Conservation (phyloP, 1,140 invertebrate genomes). For the Drosophila teissieri region DNA sequence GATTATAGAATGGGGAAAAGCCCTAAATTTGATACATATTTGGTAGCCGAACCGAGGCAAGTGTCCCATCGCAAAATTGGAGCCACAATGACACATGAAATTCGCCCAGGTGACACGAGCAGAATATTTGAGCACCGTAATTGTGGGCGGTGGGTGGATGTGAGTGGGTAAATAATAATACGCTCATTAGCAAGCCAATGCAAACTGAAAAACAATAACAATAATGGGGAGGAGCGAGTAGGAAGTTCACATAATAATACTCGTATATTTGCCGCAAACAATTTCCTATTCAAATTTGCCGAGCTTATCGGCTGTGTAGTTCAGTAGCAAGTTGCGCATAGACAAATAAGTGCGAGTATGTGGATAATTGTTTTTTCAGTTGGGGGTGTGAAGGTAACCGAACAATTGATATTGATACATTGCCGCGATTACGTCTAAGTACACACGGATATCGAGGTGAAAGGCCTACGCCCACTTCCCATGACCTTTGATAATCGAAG, state of each 20-base stretch:
- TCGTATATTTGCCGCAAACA: slow-evolving; percentile 56
- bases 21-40: neutral
- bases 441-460: slow-evolving; percentile 14
- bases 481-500: neutral
- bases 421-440: slow-evolving; percentile 32
- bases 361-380: slow-evolving; percentile 62
- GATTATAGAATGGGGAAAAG: slow-evolving; percentile 27
- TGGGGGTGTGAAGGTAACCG: slow-evolving; percentile 38
- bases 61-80: slow-evolving; percentile 22
- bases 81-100: slow-evolving; percentile 25
- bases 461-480: slow-evolving; percentile 2
- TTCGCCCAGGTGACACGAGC: slow-evolving; percentile 32
- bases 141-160: slow-evolving; percentile 17
- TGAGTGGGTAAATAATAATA: slow-evolving; percentile 40
- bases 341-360: slow-evolving; percentile 51
- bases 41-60: neutral
- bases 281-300: slow-evolving; percentile 67
- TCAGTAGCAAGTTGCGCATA: slow-evolving; percentile 38
- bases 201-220: slow-evolving; percentile 42
- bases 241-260: slow-evolving; percentile 54
- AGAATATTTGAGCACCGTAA: slow-evolving; percentile 52
- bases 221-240: slow-evolving; percentile 31
- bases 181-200: slow-evolving; percentile 60
- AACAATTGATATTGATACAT: slow-evolving; percentile 40
- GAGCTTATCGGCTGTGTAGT: slow-evolving; percentile 57